These are phyloP conservation scores for Idaea biselata DNA, from an alignment of 2,888 invertebrate species.

Conservation along the genomic window DNA sequence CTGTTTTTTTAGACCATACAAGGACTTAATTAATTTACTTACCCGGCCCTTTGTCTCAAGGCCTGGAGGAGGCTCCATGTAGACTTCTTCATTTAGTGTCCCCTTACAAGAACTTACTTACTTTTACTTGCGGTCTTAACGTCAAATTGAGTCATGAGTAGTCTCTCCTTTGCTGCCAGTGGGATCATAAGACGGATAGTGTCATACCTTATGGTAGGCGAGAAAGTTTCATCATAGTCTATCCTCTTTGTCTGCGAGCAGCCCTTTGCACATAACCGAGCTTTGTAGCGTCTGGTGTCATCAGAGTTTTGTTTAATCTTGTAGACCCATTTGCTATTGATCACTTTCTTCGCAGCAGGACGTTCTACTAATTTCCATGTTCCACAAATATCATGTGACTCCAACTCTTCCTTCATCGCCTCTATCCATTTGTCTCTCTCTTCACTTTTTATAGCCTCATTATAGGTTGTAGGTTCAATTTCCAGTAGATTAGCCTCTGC, in stretches of 20 bases:
- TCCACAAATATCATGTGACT: not conserved
- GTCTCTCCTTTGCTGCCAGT: not conserved
- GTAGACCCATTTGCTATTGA: conserved; percentile 5
- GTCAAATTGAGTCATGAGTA: conserved; percentile 9
- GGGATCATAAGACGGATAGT: conserved; percentile 5
- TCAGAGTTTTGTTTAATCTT: not conserved
- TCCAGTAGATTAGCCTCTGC: not conserved
- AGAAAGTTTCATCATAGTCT: conserved; percentile 10
- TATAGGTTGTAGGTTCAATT: not conserved
- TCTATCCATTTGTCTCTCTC: conserved; percentile 3
- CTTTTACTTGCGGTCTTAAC: conserved; percentile 10
- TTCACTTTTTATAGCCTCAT: not conserved
- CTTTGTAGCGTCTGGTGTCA: conserved; percentile 1
- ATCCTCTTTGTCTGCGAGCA: conserved; percentile 6
- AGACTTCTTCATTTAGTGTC: conserved; percentile 1
- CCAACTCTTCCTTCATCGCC: conserved; percentile 3
- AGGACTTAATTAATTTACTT: not conserved
- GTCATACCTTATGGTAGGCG: conserved; percentile 3
- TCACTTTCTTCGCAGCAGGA: not conserved
- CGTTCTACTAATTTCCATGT: conserved; percentile 2
- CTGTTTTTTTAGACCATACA: conserved; percentile 7
- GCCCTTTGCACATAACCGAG: conserved; percentile 7
- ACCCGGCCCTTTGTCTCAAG: not conserved
- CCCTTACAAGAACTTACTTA: too few relatives aligned
- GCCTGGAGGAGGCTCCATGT: conserved; percentile 5